A percentile compares a stretch with the other conserved stretches of the same genome.
Conservation (phyloP, 1,140 invertebrate genomes). For the Drosophila kanapiae region DNA sequence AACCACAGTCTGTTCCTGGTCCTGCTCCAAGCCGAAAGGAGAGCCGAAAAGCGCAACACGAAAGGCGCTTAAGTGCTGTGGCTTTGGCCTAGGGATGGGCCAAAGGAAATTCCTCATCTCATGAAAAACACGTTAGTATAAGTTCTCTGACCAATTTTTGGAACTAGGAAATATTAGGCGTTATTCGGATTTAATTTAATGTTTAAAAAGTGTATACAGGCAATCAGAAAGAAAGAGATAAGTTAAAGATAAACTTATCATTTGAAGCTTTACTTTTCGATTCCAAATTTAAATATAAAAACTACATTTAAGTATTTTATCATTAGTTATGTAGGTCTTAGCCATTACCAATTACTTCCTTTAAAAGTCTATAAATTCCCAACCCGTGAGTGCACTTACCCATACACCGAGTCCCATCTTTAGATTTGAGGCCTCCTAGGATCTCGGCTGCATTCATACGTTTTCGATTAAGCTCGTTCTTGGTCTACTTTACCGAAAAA, state of each 20-base stretch:
- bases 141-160: neutral
- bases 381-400: conserved; percentile 1
- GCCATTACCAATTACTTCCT: neutral
- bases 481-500: conserved; percentile 59
- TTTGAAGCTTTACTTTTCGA: neutral
- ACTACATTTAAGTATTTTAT: neutral
- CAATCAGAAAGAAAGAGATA: neutral
- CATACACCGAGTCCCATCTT: conserved; percentile 14
- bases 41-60: conserved; percentile 64
- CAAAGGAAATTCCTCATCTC: neutral
- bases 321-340: neutral
- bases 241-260: neutral
- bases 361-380: neutral
- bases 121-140: conserved; percentile 12
- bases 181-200: too few relatives aligned
- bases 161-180: too few relatives aligned
- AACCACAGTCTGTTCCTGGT: conserved; percentile 35
- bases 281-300: neutral
- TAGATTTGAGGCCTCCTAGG: conserved; percentile 41
- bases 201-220: too few relatives aligned
- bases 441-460: conserved; percentile 71
- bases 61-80: conserved; percentile 74
- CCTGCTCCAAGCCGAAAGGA: conserved; percentile 11
- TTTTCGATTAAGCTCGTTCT: conserved; percentile 74
- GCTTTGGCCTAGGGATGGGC: conserved; percentile 51